phyloP scores from a whole-genome alignment of 2,113 vertebrate species.

The Columbina picui region DNA sequence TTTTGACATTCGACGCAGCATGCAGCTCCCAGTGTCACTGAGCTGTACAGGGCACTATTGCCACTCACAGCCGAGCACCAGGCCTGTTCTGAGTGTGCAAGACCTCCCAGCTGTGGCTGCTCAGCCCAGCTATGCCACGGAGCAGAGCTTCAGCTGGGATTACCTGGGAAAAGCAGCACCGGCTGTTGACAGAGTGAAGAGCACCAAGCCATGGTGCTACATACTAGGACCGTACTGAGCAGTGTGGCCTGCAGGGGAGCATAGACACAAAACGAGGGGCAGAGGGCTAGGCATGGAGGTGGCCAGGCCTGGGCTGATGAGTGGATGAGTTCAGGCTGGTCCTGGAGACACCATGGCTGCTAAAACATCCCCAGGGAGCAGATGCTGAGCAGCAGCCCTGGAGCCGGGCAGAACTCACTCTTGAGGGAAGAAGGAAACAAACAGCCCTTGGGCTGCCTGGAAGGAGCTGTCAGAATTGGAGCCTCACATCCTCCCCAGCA shows the following conservation, averaged over 20 bases:
- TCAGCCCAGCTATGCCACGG: background rate
- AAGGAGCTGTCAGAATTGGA: background rate
- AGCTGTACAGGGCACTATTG: background rate
- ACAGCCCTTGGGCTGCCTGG: background rate
- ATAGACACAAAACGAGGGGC: background rate
- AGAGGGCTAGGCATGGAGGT: background rate
- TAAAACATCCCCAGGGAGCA: background rate
- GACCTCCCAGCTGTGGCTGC: background rate
- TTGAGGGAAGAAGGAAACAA: background rate
- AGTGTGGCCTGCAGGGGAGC: background rate
- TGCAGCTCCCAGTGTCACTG: background rate
- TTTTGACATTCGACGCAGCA: background rate
- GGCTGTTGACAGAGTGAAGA: background rate
- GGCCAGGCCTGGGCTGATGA: background rate
- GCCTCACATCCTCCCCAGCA: background rate
- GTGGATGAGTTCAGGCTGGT: too few species aligned
- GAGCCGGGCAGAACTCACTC: background rate
- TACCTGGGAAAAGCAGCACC: background rate
- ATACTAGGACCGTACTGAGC: accelerated
- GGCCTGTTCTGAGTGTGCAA: background rate
- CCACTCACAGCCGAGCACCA: too few species aligned
- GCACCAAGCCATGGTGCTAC: too few species aligned
- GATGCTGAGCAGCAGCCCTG: background rate
- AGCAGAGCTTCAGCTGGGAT: background rate
- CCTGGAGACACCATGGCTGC: background rate